A percentile compares a stretch with the other conserved stretches of the same genome.
phyloP scores from a whole-genome alignment of 2,888 invertebrate genomes.

The Cerceris ruficornis region DNA sequence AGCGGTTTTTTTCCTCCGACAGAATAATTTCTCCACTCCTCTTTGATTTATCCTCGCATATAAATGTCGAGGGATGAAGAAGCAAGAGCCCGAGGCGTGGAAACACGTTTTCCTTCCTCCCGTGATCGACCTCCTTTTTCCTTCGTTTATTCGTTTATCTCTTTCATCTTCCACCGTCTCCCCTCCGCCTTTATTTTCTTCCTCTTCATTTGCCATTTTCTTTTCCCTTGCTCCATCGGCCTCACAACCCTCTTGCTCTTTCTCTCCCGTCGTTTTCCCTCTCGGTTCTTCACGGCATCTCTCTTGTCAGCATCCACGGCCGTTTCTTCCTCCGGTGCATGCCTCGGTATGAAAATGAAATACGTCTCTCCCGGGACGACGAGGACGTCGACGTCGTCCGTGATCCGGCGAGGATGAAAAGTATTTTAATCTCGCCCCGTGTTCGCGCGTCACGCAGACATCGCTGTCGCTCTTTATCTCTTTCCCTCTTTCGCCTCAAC shows the following conservation, averaged over 20 bases:
- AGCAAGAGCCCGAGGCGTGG: constrained; percentile 21
- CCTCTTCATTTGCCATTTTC: not conserved
- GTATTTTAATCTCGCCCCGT: constrained; percentile 60
- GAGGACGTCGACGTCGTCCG: constrained; percentile 18
- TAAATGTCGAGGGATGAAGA: constrained; percentile 36
- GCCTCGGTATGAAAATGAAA: constrained; percentile 52
- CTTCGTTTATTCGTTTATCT: not conserved
- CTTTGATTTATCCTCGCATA: constrained; percentile 6
- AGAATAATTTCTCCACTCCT: not conserved
- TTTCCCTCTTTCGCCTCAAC: no score
- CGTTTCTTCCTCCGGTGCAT: not conserved
- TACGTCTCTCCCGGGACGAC: constrained; percentile 48
- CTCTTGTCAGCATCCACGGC: not conserved
- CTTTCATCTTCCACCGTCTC: not conserved
- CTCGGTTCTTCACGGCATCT: not conserved
- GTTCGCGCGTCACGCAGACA: constrained; percentile 23
- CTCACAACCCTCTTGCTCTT: not conserved
- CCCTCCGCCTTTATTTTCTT: not conserved
- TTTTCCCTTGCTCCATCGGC: not conserved
- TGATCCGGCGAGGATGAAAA: constrained; percentile 39
- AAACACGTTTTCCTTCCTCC: constrained; percentile 26
- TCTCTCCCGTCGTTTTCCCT: not conserved
- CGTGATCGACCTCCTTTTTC: not conserved
- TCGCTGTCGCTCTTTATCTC: no score
- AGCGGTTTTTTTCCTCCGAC: not conserved